Evolutionary conservation across 2,797 vertebrate species (phyloP), one percentile per base, ranked within the genome.

Genomic region (Rallus crepitans): DNA sequence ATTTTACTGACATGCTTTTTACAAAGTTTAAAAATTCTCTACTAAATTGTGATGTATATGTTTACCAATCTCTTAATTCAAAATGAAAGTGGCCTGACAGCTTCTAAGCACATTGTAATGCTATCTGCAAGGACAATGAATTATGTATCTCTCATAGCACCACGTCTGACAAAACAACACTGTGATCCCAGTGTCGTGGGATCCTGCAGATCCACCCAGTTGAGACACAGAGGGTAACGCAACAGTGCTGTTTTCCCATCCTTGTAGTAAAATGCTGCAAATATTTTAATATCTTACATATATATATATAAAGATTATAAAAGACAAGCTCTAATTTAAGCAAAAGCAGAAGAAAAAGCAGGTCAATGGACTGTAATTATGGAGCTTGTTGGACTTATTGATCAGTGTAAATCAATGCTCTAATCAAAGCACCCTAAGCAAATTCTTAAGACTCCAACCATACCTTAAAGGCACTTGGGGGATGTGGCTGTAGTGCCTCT

Each of bases 121-220:
- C 65, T 90, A 89, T 93, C 93, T 94, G 94, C 80, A 87, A 71
- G 64, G 90, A 94, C 84, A 92, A 86, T 95, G 78, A 96, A 97
- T 97, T 96, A 96, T 91, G 73, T 31, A 97, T 73, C 76, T 72
- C 70, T 80, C 77, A 70, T 9, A 89, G 76, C 52, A 60, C 56
- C 69, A 37, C 5, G 4, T 27, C 84, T 90, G 73, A 90, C 55
- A 94, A 96, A 93, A 60, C 65, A 85, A 20, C 42, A 69, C 71
- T 61, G 30, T 68, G 80, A 93, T 83, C 91, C 87, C 35, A 9
- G 72, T 15, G 28, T 79, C 2, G 1, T 30, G 90, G 83, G 82
- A 87, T 83, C 88, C 90, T 14, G 6, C 23, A 72, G 52, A 79
- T 50, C 60, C 59, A 93, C 77, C 37, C 61, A 76, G 61, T 8